phyloP scores from a whole-genome alignment of 2,113 vertebrate genomes.

The Orycteropus afer region DNA sequence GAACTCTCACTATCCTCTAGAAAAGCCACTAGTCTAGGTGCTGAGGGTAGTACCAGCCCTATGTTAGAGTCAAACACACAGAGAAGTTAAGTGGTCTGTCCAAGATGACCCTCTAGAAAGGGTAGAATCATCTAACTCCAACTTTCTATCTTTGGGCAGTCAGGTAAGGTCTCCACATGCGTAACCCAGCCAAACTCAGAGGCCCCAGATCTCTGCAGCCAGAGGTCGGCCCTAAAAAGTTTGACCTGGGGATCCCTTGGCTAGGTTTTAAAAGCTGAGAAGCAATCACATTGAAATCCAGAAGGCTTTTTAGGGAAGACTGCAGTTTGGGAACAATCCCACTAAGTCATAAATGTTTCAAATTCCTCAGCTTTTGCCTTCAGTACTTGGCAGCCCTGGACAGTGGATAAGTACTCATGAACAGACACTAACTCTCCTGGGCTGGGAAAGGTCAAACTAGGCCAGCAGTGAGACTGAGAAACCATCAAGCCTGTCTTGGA shows the following conservation, averaged over 20 bases:
- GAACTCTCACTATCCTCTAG: neutral
- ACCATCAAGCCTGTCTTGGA: neutral
- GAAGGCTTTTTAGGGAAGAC: conserved; percentile 55
- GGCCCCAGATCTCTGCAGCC: neutral
- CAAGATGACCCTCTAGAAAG: neutral
- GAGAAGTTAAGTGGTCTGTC: neutral
- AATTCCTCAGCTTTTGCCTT: conserved; percentile 70
- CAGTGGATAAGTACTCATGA: neutral
- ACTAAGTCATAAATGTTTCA: conserved; percentile 77
- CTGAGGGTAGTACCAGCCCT: neutral
- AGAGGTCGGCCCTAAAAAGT: neutral
- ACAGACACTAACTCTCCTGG: conserved; percentile 16
- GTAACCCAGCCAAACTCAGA: neutral
- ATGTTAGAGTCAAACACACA: neutral
- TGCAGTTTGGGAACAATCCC: conserved; percentile 65
- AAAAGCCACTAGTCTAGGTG: neutral
- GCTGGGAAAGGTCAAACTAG: neutral
- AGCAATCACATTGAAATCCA: conserved; percentile 64
- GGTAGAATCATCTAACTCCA: neutral
- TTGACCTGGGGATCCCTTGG: neutral
- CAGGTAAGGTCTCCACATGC: neutral
- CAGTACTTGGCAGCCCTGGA: conserved; percentile 59
- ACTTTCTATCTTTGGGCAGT: neutral
- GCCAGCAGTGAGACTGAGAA: neutral
- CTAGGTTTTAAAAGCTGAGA: conserved; percentile 1